These are phyloP conservation scores for Patella pellucida DNA, from an alignment of 2,888 invertebrate species.

Conservation along the genomic window DNA sequence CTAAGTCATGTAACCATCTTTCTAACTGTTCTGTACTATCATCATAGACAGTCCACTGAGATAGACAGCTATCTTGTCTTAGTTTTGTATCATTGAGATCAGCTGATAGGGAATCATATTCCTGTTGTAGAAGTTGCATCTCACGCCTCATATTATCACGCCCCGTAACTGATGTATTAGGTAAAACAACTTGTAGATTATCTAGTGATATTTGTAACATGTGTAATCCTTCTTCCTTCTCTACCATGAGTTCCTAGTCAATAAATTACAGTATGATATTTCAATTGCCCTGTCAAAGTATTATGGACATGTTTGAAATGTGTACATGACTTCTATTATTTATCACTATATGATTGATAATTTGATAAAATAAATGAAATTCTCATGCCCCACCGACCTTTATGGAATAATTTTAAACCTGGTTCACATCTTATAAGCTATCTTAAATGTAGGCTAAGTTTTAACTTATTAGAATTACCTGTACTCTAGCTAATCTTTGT, in stretches of 20 bases:
- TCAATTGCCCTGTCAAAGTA: too few relatives aligned
- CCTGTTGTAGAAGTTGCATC: constrained; percentile 83
- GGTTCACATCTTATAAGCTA: too few relatives aligned
- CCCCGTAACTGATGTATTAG: constrained; percentile 92
- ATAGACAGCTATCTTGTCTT: constrained; percentile 86
- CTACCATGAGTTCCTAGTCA: constrained; percentile 56
- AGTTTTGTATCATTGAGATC: constrained; percentile 80
- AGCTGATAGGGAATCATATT: constrained; percentile 89
- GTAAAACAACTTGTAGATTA: constrained; percentile 71
- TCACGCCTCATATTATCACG: constrained; percentile 89
- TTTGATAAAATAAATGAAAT: too few relatives aligned
- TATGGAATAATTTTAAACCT: too few relatives aligned
- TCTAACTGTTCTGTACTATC: constrained; percentile 85
- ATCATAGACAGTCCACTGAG: constrained; percentile 95
- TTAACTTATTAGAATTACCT: constrained; percentile 45
- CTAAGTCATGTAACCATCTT: constrained; percentile 83
- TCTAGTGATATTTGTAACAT: constrained; percentile 66
- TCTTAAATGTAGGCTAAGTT: too few relatives aligned
- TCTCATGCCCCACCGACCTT: too few relatives aligned
- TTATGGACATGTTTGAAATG: too few relatives aligned
- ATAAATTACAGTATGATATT: background rate
- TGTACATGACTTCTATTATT: too few relatives aligned
- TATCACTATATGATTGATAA: too few relatives aligned
- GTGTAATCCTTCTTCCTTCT: constrained; percentile 64
- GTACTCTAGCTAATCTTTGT: constrained; percentile 82